Percentiles rank a stretch among this genome's conserved stretches.
Evolutionary conservation across 2,113 vertebrate species (phyloP).

Genomic region (Oreochromis spilurus): DNA sequence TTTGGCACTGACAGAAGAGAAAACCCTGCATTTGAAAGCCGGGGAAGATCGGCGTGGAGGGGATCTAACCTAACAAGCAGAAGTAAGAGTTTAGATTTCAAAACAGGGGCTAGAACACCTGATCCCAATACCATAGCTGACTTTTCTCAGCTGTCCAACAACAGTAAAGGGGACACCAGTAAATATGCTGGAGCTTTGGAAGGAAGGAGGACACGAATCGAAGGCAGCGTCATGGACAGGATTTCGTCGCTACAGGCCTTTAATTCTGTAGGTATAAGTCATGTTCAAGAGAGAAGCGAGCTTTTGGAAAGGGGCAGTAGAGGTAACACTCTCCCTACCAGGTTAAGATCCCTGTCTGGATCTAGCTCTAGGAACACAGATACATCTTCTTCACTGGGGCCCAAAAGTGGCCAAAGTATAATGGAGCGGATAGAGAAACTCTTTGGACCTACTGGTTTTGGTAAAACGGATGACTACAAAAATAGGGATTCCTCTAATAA

Average conservation of each 20-base stretch:
- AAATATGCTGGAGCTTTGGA: conserved; percentile 13
- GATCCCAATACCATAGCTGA: background rate
- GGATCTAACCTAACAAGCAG: conserved; percentile 9
- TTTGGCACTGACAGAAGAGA: background rate
- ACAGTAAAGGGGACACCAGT: background rate
- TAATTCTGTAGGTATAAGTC: background rate
- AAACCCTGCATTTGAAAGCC: background rate
- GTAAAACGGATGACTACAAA: conserved; percentile 7
- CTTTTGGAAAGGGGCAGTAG: conserved; percentile 5
- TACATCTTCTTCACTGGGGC: background rate
- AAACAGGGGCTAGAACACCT: background rate
- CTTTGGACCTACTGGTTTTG: conserved; percentile 17
- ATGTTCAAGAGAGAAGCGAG: background rate
- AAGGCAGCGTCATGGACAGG: background rate
- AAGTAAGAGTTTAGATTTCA: conserved; percentile 67
- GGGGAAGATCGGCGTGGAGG: conserved; percentile 41
- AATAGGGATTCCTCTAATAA: background rate
- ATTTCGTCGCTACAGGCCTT: background rate
- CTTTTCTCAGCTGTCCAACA: background rate
- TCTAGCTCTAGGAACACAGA: background rate
- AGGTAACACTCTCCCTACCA: conserved; percentile 55
- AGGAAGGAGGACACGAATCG: background rate
- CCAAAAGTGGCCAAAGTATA: conserved; percentile 60
- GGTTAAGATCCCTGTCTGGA: conserved; percentile 29
- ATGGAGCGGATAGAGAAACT: conserved; percentile 67